These are phyloP conservation scores for Elanus axillaris DNA, from an alignment of 2,113 vertebrate species.

Conservation along the genomic window DNA sequence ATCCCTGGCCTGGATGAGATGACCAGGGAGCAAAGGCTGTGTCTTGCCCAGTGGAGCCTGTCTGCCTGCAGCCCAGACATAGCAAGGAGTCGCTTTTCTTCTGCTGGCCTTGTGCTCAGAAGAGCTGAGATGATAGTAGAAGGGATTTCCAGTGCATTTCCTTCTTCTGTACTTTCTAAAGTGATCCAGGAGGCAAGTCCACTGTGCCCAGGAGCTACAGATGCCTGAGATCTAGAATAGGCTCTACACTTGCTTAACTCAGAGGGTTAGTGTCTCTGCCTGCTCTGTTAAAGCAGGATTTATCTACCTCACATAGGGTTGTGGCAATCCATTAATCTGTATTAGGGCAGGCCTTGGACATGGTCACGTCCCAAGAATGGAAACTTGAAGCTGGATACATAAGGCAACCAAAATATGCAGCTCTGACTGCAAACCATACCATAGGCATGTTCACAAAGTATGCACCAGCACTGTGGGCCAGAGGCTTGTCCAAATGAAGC, in stretches of 20 bases:
- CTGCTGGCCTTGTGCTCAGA: neutral
- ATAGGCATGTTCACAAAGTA: neutral
- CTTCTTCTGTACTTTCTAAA: neutral
- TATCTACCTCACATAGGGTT: neutral
- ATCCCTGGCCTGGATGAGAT: neutral
- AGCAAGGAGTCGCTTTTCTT: neutral
- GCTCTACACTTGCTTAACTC: neutral
- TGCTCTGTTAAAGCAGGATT: neutral
- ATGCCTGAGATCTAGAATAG: neutral
- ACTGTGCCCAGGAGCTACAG: neutral
- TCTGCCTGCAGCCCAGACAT: neutral
- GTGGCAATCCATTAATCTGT: neutral
- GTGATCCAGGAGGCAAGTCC: fast-evolving
- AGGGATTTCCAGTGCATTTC: neutral
- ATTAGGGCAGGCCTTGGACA: neutral
- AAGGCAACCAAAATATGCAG: neutral
- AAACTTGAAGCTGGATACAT: neutral
- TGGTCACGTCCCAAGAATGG: neutral
- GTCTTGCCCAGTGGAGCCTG: neutral
- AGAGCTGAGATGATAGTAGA: neutral
- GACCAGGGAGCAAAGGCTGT: neutral
- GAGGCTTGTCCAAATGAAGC: neutral
- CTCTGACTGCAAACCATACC: neutral
- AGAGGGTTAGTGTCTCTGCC: neutral
- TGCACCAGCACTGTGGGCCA: neutral